phyloP scores from a whole-genome alignment of 2,113 vertebrate genomes.

The Mola mola region DNA sequence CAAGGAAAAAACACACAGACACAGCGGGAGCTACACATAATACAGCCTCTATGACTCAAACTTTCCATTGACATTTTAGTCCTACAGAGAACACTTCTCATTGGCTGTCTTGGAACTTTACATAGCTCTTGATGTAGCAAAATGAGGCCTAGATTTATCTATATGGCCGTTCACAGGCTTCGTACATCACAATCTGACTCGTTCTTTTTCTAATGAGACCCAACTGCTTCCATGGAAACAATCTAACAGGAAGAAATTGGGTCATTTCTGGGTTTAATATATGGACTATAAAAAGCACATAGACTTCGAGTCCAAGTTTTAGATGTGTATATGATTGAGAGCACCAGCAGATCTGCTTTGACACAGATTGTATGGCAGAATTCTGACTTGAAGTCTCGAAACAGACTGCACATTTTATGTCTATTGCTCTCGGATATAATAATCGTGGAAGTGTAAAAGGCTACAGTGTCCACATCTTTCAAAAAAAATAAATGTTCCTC shows the following conservation, averaged over 20 bases:
- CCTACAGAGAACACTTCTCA: too few species aligned
- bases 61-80: not conserved
- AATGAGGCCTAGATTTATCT: too few species aligned
- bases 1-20: not conserved
- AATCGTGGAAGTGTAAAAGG: conserved; percentile 6
- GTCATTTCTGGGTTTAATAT: not conserved
- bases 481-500: conserved; percentile 19
- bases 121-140: too few species aligned
- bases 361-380: conserved; percentile 9
- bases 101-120: too few species aligned
- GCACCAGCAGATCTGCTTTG: conserved; percentile 5
- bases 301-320: conserved; percentile 15
- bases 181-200: not conserved
- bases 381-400: conserved; percentile 6
- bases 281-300: not conserved
- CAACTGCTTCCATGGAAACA: not conserved
- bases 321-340: not conserved
- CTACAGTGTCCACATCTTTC: conserved; percentile 16
- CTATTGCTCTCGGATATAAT: conserved; percentile 17
- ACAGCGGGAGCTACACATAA: not conserved
- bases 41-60: not conserved
- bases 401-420: conserved; percentile 13
- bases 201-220: not conserved
- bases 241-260: not conserved
- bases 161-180: not conserved